Percentiles rank a stretch among this genome's conserved stretches.
phyloP scores from a whole-genome alignment of 2,797 vertebrate species.

The Choloepus didactylus region DNA sequence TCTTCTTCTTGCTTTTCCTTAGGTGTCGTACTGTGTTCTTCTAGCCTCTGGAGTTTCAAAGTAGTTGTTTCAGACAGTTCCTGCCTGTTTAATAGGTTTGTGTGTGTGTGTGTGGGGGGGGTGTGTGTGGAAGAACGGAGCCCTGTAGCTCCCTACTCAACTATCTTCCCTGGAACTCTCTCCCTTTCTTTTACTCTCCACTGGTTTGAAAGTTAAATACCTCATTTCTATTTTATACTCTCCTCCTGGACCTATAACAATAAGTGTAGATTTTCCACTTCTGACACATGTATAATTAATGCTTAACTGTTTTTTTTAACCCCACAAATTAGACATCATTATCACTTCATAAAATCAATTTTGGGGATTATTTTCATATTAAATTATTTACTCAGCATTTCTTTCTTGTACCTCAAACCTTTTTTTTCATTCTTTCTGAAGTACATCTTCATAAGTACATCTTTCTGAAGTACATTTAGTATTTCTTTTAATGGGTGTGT shows the following conservation, averaged over 20 bases:
- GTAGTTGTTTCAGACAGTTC: no score
- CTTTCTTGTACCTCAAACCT: not conserved
- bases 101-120: no score
- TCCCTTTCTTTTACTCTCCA: not conserved
- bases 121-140: no score
- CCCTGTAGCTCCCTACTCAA: no score
- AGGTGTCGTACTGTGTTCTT: no score
- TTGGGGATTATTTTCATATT: not conserved
- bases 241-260: not conserved
- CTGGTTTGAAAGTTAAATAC: not conserved
- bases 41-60: no score
- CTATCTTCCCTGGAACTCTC: not conserved
- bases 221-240: not conserved
- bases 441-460: no score
- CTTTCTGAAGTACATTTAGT: no score
- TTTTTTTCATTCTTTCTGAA: not conserved
- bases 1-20: no score
- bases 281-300: not conserved
- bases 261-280: not conserved
- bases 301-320: not conserved
- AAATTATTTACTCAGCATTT: not conserved
- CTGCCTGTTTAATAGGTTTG: no score
- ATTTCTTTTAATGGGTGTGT: no score
- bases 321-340: not conserved
- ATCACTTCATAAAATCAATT: not conserved